Evolutionary conservation across 2,888 invertebrate species (phyloP).

Genomic region (Drosophila paramelanica): DNA sequence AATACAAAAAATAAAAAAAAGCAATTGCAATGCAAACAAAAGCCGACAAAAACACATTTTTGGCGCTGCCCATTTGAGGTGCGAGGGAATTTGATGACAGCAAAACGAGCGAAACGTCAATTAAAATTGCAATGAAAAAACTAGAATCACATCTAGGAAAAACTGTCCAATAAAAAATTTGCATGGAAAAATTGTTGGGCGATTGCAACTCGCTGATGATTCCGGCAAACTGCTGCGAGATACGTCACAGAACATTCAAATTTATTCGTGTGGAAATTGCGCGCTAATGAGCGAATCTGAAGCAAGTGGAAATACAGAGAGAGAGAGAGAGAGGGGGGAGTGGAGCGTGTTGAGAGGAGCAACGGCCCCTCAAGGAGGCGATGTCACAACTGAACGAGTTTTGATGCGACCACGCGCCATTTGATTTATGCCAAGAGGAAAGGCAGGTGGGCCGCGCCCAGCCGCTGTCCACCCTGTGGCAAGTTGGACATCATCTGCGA

Average conservation of each 20-base stretch:
- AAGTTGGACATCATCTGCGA: constrained; percentile 20
- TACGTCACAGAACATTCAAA: constrained; percentile 82
- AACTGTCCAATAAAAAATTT: constrained; percentile 4
- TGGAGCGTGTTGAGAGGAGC: neutral
- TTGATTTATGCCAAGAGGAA: constrained; percentile 61
- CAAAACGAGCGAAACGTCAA: constrained; percentile 72
- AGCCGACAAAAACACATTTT: constrained; percentile 8
- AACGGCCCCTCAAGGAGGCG: constrained; percentile 19
- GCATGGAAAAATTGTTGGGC: constrained; percentile 51
- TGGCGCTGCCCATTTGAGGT: constrained; percentile 54
- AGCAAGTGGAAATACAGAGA: constrained; percentile 4
- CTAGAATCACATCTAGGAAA: neutral
- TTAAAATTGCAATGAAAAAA: constrained; percentile 59
- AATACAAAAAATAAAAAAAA: constrained; percentile 10
- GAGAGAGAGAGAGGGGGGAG: too few relatives aligned
- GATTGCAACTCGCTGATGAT: constrained; percentile 57
- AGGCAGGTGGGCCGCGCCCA: constrained; percentile 37
- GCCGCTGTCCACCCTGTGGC: neutral
- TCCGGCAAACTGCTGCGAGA: constrained; percentile 52
- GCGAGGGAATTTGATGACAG: constrained; percentile 64
- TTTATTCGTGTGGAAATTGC: constrained; percentile 79
- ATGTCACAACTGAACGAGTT: constrained; percentile 49
- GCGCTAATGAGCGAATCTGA: constrained; percentile 65
- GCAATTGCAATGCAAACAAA: constrained; percentile 15
- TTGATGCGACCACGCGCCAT: constrained; percentile 72